These are phyloP conservation scores for Agriotes lineatus DNA, from an alignment of 2,888 invertebrate species.

Conservation along the genomic window DNA sequence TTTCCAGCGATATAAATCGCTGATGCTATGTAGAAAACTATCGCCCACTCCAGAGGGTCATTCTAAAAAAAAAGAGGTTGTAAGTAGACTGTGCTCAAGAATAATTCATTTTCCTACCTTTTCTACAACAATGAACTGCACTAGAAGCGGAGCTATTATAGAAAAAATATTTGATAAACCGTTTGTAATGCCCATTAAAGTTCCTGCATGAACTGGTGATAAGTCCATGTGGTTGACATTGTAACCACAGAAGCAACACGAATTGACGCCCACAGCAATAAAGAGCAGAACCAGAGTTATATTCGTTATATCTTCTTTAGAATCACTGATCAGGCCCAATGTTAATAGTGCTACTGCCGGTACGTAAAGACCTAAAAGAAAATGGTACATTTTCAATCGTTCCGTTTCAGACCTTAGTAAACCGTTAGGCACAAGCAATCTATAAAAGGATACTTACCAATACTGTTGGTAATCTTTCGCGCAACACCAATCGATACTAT, in stretches of 20 bases:
- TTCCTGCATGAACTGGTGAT: slow-evolving; percentile 86
- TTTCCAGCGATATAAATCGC: slow-evolving; percentile 78
- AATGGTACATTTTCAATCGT: too few relatives aligned
- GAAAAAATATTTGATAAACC: slow-evolving; percentile 83
- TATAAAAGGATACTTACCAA: slow-evolving; percentile 69
- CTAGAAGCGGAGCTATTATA: slow-evolving; percentile 82
- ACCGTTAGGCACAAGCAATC: too few relatives aligned
- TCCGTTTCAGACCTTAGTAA: too few relatives aligned
- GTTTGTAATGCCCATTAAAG: slow-evolving; percentile 88
- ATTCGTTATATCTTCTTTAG: slow-evolving; percentile 71
- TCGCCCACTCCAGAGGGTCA: slow-evolving; percentile 77
- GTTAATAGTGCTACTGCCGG: slow-evolving; percentile 78
- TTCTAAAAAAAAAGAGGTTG: slow-evolving; percentile 65
- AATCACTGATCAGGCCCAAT: slow-evolving; percentile 69
- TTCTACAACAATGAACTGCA: slow-evolving; percentile 77
- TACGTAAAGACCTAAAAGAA: slow-evolving; percentile 72
- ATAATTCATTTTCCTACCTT: slow-evolving; percentile 69
- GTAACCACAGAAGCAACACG: slow-evolving; percentile 81
- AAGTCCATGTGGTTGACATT: slow-evolving; percentile 87
- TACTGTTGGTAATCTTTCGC: slow-evolving; percentile 77
- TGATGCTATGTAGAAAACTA: slow-evolving; percentile 81
- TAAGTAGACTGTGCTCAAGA: not conserved
- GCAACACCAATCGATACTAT: slow-evolving; percentile 69
- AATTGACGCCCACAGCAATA: slow-evolving; percentile 81
- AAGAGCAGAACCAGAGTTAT: slow-evolving; percentile 75